Evolutionary conservation across 2,797 vertebrate genomes (phyloP).

Genomic region (Pipistrellus kuhlii): DNA sequence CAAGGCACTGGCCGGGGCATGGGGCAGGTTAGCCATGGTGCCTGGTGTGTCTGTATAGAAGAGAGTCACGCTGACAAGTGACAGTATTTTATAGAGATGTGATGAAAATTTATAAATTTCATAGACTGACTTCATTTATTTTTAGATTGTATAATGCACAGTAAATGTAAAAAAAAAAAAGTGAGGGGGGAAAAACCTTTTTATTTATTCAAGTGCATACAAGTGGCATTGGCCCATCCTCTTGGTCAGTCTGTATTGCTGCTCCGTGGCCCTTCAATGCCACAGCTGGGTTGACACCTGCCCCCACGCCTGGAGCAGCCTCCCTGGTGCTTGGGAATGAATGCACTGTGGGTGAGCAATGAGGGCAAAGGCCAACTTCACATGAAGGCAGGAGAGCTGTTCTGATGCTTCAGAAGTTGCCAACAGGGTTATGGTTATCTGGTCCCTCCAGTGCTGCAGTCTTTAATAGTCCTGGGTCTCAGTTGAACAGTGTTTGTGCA

Average conservation of each 20-base stretch:
- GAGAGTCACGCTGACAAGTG: slow-evolving; percentile 65
- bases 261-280: neutral
- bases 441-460: fast-evolving
- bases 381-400: neutral
- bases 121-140: slow-evolving; percentile 81
- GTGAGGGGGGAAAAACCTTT: slow-evolving; percentile 17
- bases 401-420: neutral
- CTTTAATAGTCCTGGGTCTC: neutral
- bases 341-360: neutral
- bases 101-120: slow-evolving; percentile 79
- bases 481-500: neutral
- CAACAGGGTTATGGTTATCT: neutral
- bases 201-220: slow-evolving; percentile 85
- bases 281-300: neutral
- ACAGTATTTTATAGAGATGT: slow-evolving; percentile 83
- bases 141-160: slow-evolving; percentile 84
- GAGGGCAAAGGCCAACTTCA: neutral
- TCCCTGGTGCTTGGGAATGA: neutral
- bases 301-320: neutral
- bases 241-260: neutral
- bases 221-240: neutral
- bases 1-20: neutral
- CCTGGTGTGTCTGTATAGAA: slow-evolving; percentile 80
- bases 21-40: slow-evolving; percentile 53
- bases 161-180: slow-evolving; percentile 73